Conservation (phyloP, 2,888 invertebrate genomes). For the Gastrophysa polygoni region DNA sequence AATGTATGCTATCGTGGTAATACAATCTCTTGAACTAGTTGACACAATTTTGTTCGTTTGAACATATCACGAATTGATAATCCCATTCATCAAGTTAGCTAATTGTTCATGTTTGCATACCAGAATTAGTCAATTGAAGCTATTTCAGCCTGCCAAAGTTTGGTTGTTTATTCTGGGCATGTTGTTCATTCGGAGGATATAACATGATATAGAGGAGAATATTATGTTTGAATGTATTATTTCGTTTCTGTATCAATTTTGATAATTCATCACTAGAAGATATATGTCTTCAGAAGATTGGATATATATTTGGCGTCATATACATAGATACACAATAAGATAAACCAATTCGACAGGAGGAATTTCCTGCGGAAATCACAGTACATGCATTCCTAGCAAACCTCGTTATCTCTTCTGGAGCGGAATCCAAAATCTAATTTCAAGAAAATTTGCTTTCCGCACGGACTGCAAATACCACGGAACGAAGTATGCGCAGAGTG, state of each 20-base stretch:
- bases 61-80: background rate
- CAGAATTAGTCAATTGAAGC: background rate
- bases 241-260: too few relatives aligned
- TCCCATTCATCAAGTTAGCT: background rate
- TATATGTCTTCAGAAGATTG: too few relatives aligned
- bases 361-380: background rate
- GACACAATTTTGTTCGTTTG: background rate
- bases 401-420: background rate
- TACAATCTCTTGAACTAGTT: too few relatives aligned
- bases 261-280: too few relatives aligned
- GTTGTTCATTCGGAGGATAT: too few relatives aligned
- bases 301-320: too few relatives aligned
- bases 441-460: background rate
- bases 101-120: background rate
- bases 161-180: too few relatives aligned
- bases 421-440: background rate
- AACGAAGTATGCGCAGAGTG: background rate
- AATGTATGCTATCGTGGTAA: too few relatives aligned
- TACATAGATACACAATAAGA: too few relatives aligned
- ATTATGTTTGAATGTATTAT: too few relatives aligned
- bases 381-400: background rate
- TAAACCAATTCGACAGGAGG: background rate
- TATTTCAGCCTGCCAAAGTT: too few relatives aligned
- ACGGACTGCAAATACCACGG: background rate
- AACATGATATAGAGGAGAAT: too few relatives aligned